phyloP scores from a whole-genome alignment of 2,113 vertebrate genomes.

The Pluvialis apricaria region DNA sequence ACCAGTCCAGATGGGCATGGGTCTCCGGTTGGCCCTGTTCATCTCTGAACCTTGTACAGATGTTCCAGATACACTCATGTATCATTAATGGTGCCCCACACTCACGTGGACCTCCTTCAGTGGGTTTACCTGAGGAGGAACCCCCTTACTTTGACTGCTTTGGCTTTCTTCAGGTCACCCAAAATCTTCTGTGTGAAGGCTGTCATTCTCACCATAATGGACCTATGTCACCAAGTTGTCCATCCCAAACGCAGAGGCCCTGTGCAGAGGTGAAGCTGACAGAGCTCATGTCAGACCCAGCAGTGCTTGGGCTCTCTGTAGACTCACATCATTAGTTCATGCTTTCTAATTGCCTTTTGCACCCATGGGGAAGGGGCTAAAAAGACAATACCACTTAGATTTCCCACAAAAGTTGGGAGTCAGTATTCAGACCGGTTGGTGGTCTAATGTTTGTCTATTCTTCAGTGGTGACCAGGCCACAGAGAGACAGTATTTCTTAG shows the following conservation, averaged over 20 bases:
- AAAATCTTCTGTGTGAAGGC: not conserved
- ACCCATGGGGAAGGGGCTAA: not conserved
- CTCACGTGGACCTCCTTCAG: not conserved
- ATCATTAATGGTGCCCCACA: not conserved
- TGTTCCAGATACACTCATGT: not conserved
- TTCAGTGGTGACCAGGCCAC: not conserved
- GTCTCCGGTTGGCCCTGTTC: not conserved
- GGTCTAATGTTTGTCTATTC: not conserved
- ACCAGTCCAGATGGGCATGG: not conserved
- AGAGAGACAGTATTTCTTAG: not conserved
- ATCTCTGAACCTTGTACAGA: not conserved
- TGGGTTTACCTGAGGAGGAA: not conserved
- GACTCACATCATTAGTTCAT: not conserved
- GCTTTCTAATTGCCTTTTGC: not conserved
- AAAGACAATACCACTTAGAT: not conserved
- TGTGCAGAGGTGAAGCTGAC: not conserved
- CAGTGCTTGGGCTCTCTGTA: not conserved
- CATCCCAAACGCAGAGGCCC: not conserved
- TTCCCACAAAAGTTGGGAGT: not conserved
- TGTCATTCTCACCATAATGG: not conserved
- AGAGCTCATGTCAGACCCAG: not conserved
- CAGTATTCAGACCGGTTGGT: not conserved
- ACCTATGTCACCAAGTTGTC: rapidly evolving
- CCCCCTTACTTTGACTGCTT: not conserved
- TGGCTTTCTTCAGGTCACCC: not conserved